These are phyloP conservation scores for Drepana arcuata DNA, from an alignment of 1,140 invertebrate species.

Conservation along the genomic window DNA sequence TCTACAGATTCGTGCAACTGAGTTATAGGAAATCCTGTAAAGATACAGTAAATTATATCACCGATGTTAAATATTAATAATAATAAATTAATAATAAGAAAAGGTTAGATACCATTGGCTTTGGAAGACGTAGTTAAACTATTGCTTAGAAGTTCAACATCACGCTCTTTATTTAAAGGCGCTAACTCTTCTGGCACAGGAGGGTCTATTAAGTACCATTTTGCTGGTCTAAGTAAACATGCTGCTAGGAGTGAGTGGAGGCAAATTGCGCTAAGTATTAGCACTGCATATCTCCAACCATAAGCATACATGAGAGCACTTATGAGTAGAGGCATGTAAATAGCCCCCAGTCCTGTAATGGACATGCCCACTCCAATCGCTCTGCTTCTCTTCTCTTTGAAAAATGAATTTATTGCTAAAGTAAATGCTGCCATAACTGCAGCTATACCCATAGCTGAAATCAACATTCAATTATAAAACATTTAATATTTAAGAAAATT, in stretches of 20 bases:
- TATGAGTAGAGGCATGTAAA: slow-evolving; percentile 67
- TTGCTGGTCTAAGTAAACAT: slow-evolving; percentile 73
- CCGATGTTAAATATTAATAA: not conserved
- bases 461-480: too few relatives aligned
- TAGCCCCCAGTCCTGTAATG: slow-evolving; percentile 68
- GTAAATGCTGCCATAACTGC: slow-evolving; percentile 63
- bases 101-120: slow-evolving; percentile 25
- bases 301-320: slow-evolving; percentile 62
- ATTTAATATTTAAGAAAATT: too few relatives aligned
- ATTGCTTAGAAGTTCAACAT: slow-evolving; percentile 34
- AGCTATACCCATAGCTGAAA: slow-evolving; percentile 64
- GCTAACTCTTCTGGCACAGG: slow-evolving; percentile 36
- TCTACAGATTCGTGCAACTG: too few relatives aligned
- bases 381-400: slow-evolving; percentile 66
- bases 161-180: slow-evolving; percentile 37
- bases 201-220: slow-evolving; percentile 72
- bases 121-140: slow-evolving; percentile 34
- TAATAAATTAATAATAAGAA: slow-evolving; percentile 1
- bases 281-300: slow-evolving; percentile 68
- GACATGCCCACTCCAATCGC: slow-evolving; percentile 72
- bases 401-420: slow-evolving; percentile 72
- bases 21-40: too few relatives aligned
- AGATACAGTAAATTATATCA: not conserved
- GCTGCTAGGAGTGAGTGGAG: slow-evolving; percentile 72
- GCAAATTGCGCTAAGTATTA: slow-evolving; percentile 72